Percentiles rank a stretch among this genome's conserved stretches.
Conservation (phyloP, 2,797 vertebrate species). For the Synaphobranchus kaupii region DNA sequence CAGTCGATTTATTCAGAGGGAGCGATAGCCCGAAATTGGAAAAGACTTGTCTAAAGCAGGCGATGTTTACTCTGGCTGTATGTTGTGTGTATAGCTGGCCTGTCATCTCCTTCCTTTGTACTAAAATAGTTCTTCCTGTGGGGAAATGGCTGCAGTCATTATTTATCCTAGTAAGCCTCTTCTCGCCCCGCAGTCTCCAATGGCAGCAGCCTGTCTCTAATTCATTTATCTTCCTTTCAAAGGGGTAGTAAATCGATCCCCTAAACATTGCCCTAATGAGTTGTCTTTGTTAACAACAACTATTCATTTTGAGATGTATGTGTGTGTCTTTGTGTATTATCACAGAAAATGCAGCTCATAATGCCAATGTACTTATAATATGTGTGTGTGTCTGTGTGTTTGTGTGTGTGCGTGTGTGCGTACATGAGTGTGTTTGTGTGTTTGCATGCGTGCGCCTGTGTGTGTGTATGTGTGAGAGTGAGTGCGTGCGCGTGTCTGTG, state of each 20-base stretch:
- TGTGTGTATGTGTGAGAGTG: too few relatives aligned
- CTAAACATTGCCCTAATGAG: neutral
- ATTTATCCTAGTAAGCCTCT: constrained; percentile 70
- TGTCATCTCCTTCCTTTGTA: neutral
- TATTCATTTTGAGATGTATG: constrained; percentile 33
- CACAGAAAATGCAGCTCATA: too few relatives aligned
- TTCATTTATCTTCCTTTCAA: constrained; percentile 66
- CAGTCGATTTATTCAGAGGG: neutral
- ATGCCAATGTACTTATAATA: neutral
- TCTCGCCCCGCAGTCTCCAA: constrained; percentile 60
- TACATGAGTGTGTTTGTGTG: too few relatives aligned
- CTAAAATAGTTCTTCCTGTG: constrained; percentile 61
- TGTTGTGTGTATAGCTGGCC: neutral
- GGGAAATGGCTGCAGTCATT: constrained; percentile 65
- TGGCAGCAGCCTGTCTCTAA: constrained; percentile 69
- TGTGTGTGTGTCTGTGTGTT: constrained; percentile 28
- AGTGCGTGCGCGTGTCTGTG: too few relatives aligned
- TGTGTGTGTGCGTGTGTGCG: too few relatives aligned
- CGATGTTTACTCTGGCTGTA: constrained; percentile 53
- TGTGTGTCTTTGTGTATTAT: neutral
- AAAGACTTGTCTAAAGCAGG: constrained; percentile 55
- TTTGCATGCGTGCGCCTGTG: too few relatives aligned
- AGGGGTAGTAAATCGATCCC: neutral
- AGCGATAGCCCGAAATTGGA: constrained; percentile 3
- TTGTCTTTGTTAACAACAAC: constrained; percentile 36